phyloP scores from a whole-genome alignment of 1,140 invertebrate genomes.

The Papilio machaon region DNA sequence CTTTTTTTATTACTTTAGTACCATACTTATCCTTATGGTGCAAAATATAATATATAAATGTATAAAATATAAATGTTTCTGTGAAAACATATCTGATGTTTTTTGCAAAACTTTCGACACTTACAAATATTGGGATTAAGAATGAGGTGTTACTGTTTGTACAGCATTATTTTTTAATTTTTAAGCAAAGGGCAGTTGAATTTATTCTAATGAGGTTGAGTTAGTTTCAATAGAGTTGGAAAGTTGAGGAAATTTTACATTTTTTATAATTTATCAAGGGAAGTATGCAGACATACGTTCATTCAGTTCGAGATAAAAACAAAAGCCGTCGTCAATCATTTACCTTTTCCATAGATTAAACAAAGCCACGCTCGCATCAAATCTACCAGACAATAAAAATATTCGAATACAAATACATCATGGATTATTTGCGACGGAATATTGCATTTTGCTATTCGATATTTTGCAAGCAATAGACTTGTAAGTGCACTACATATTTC shows the following conservation, averaged over 20 bases:
- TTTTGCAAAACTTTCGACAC: neutral
- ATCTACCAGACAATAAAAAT: constrained; percentile 4
- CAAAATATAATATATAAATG: constrained; percentile 2
- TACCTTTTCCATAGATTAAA: constrained; percentile 2
- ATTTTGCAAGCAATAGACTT: neutral
- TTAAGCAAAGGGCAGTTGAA: too few species aligned
- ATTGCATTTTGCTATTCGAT: constrained; percentile 3
- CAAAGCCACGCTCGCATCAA: neutral
- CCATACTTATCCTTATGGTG: constrained; percentile 2
- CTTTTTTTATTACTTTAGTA: constrained; percentile 24
- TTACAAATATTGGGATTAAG: neutral
- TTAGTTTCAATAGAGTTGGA: too few species aligned
- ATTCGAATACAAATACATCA: neutral
- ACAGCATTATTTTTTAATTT: neutral
- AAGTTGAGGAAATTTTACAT: too few species aligned
- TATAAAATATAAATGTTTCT: neutral
- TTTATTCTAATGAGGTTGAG: too few species aligned
- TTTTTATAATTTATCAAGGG: neutral
- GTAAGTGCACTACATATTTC: neutral
- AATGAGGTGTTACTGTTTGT: neutral
- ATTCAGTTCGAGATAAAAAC: neutral
- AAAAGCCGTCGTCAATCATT: neutral
- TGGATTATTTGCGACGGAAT: neutral
- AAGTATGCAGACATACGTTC: neutral
- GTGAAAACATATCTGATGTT: neutral